Percentiles rank a stretch among this genome's conserved stretches.
Evolutionary conservation across 1,140 invertebrate species (phyloP).

Genomic region (Leptopilina boulardi): DNA sequence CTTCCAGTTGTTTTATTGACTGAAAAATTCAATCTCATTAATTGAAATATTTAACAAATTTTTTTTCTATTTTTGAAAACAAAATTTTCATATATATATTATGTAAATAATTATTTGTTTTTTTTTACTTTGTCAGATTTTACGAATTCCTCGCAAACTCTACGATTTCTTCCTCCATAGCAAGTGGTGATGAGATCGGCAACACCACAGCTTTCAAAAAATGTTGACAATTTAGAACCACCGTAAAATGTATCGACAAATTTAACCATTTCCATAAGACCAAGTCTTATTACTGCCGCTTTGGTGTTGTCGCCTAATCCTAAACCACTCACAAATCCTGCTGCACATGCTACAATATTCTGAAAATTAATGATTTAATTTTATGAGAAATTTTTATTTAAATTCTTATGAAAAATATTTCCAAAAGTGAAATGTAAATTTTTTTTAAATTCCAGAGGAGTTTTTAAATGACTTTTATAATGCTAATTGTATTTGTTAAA

Average conservation of each 20-base stretch:
- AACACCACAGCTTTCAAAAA: conserved; percentile 91
- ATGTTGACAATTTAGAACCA: conserved; percentile 82
- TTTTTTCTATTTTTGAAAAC: conserved; percentile 20
- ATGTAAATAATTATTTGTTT: background rate
- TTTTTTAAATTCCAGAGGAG: background rate
- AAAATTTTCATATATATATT: conserved; percentile 27
- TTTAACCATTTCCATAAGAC: conserved; percentile 87
- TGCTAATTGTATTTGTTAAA: background rate
- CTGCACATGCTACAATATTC: conserved; percentile 91
- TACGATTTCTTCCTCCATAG: conserved; percentile 88
- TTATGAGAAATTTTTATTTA: background rate
- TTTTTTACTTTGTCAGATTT: conserved; percentile 83
- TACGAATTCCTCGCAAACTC: conserved; percentile 86
- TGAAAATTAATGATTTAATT: conserved; percentile 61
- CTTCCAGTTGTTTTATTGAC: conserved; percentile 84
- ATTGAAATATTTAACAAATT: conserved; percentile 34
- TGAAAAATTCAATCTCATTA: conserved; percentile 61
- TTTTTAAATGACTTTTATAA: background rate
- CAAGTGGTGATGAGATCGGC: conserved; percentile 93
- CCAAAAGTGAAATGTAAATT: background rate
- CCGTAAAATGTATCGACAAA: conserved; percentile 81
- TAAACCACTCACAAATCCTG: conserved; percentile 89
- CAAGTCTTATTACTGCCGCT: conserved; percentile 89
- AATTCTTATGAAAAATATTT: background rate
- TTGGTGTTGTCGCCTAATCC: conserved; percentile 90